Percentiles rank a stretch among this genome's conserved stretches.
Evolutionary conservation across 2,888 invertebrate species (phyloP).

Genomic region (Dioctria rufipes): DNA sequence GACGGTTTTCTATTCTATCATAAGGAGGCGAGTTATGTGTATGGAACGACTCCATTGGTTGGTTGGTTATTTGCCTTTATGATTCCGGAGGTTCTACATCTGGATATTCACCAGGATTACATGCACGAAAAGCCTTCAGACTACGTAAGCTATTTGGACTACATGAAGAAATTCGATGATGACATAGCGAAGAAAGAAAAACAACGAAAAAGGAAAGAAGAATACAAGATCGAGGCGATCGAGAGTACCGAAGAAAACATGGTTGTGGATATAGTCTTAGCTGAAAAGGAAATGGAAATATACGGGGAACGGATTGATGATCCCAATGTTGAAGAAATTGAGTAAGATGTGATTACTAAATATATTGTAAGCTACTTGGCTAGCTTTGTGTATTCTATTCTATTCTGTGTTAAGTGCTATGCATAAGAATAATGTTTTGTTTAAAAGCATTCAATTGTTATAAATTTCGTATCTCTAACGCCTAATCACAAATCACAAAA

Average conservation of each 20-base stretch:
- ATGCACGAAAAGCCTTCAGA: slow-evolving; percentile 39
- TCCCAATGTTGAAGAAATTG: background rate
- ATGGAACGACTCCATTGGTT: slow-evolving; percentile 88
- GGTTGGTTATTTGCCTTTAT: slow-evolving; percentile 94
- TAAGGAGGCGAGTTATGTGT: slow-evolving; percentile 82
- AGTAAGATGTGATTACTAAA: no score
- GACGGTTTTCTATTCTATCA: slow-evolving; percentile 96
- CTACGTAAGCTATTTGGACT: slow-evolving; percentile 50
- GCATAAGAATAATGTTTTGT: background rate
- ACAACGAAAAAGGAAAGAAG: background rate
- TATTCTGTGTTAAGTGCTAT: no score
- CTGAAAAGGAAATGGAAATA: slow-evolving; percentile 33
- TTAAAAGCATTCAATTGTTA: background rate
- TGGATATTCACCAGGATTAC: slow-evolving; percentile 52
- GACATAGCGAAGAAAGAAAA: background rate
- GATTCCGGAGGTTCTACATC: slow-evolving; percentile 80
- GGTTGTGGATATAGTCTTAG: background rate
- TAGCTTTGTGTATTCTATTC: no score
- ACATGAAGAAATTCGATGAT: slow-evolving; percentile 51
- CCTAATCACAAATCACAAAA: no score
- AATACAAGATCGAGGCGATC: slow-evolving; percentile 30
- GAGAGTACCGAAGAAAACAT: background rate
- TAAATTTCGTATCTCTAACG: no score
- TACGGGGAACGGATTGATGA: background rate
- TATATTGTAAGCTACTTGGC: no score